Percentiles rank a stretch among this genome's conserved stretches.
These are phyloP conservation scores for Ridgeia piscesae DNA, from an alignment of 1,140 invertebrate species.

Conservation along the genomic window DNA sequence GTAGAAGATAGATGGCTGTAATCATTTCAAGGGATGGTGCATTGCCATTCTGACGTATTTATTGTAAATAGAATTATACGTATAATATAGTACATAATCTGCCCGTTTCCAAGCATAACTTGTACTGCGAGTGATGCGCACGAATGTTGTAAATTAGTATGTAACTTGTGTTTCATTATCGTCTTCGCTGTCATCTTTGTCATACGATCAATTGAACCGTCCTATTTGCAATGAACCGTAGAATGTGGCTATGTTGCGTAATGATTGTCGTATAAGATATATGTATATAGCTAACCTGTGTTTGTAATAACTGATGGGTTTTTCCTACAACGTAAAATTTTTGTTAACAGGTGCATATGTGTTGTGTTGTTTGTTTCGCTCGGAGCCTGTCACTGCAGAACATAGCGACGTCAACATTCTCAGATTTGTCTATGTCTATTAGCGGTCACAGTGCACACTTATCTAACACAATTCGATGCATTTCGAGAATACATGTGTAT, in stretches of 20 bases:
- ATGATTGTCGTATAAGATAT: neutral
- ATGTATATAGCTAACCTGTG: neutral
- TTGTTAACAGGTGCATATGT: neutral
- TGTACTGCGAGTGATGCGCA: neutral
- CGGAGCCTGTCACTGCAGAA: neutral
- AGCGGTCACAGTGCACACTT: neutral
- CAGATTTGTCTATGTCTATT: neutral
- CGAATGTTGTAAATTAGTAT: neutral
- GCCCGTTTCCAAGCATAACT: neutral
- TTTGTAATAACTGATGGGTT: neutral
- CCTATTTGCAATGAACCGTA: neutral
- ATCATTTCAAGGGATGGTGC: neutral
- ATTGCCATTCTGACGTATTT: neutral
- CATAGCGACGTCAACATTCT: neutral
- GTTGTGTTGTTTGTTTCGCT: neutral
- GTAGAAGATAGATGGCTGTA: neutral
- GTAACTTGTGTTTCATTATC: constrained; percentile 1
- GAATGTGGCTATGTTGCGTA: neutral
- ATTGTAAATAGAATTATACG: neutral
- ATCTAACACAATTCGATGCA: too few species aligned
- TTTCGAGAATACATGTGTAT: too few species aligned
- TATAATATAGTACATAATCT: neutral
- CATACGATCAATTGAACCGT: neutral
- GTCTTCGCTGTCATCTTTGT: neutral
- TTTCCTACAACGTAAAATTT: neutral